A percentile compares a stretch with the other conserved stretches of the same genome.
phyloP scores from a whole-genome alignment of 2,113 vertebrate genomes.

The Thamnophis sirtalis region DNA sequence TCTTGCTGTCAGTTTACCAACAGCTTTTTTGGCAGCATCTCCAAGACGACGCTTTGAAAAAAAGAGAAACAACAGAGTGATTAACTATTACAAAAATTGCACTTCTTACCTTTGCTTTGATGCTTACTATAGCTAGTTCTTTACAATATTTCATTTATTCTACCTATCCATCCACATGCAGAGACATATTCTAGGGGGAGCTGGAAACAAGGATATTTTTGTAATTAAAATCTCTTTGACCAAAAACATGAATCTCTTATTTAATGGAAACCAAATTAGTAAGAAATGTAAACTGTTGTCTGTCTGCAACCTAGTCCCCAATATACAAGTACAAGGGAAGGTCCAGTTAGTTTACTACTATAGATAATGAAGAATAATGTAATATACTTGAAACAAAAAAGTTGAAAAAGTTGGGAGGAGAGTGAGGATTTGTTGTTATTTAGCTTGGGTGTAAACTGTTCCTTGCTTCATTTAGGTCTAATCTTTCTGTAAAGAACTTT shows the following conservation, averaged over 20 bases:
- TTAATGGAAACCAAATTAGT: conserved; percentile 3
- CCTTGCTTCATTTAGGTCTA: not conserved
- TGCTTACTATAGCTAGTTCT: conserved; percentile 21
- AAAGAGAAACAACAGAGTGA: conserved; percentile 54
- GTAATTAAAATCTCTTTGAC: conserved; percentile 15
- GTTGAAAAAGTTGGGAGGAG: not conserved
- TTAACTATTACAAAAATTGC: conserved; percentile 45
- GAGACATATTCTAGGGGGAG: conserved; percentile 5
- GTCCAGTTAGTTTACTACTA: not conserved
- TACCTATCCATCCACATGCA: not conserved
- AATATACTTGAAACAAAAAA: not conserved
- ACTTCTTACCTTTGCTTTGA: conserved; percentile 42
- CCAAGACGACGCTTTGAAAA: conserved; percentile 87
- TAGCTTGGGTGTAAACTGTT: not conserved
- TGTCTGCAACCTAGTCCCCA: not conserved
- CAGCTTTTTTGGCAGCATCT: conserved; percentile 95
- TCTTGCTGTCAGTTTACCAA: conserved; percentile 91
- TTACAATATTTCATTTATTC: not conserved
- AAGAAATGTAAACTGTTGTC: conserved; percentile 1
- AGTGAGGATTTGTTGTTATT: not conserved
- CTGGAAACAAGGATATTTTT: not conserved
- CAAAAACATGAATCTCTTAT: not conserved
- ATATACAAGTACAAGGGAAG: not conserved
- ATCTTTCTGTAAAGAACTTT: not conserved
- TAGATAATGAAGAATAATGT: not conserved